phyloP scores from a whole-genome alignment of 2,797 vertebrate genomes.

The Sorex maritimensis region DNA sequence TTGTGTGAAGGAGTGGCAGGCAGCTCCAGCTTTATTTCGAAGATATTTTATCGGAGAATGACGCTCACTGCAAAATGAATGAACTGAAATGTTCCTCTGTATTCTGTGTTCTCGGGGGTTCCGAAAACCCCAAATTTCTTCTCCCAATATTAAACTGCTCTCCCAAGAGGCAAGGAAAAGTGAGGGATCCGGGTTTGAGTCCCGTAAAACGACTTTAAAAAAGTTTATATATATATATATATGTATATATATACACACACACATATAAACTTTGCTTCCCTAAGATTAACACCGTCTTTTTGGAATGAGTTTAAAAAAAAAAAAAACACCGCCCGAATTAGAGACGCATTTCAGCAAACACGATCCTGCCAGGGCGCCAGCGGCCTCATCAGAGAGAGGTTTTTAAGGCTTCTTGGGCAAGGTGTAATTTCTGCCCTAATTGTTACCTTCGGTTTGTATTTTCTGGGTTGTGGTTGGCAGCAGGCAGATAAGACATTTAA shows the following conservation, averaged over 20 bases:
- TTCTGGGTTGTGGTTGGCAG: constrained; percentile 26
- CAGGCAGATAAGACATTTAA: background rate
- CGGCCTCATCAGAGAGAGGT: no score
- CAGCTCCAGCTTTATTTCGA: constrained; percentile 57
- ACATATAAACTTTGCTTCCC: background rate
- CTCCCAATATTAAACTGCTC: constrained; percentile 38
- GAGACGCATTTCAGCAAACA: background rate
- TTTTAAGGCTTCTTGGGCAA: background rate
- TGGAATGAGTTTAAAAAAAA: constrained; percentile 21
- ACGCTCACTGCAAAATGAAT: constrained; percentile 47
- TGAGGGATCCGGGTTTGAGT: background rate
- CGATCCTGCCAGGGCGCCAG: background rate
- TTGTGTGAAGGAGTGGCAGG: constrained; percentile 24
- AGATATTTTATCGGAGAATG: background rate
- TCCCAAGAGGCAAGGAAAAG: background rate
- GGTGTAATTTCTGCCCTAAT: constrained; percentile 30
- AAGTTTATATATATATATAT: no score
- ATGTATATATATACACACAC: no score
- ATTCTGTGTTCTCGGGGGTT: background rate
- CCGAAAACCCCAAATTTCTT: background rate
- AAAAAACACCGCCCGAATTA: background rate
- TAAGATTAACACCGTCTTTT: constrained; percentile 7
- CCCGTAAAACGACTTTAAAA: background rate
- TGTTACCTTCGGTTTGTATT: constrained; percentile 12
- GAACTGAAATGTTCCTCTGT: background rate